Base-by-base conservation (phyloP, 2,797 vertebrate species). In the Sitta carolinensis region DNA sequence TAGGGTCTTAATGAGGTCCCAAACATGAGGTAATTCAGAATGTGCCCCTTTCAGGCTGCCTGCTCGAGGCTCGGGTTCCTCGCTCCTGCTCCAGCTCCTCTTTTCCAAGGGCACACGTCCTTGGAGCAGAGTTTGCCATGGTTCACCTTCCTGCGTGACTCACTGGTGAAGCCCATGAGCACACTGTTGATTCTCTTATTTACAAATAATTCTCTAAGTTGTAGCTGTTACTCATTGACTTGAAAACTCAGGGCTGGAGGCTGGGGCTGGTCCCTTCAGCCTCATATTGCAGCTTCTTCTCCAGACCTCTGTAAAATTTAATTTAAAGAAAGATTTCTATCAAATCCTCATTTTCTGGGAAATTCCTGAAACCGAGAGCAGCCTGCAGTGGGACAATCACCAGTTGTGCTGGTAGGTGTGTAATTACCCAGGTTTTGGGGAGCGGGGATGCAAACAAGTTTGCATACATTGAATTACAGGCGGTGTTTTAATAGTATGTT, bases 401-500 rank as follows among this genome's bases (percentile, higher is more conserved):
- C 55, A 55, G 69, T 69, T 48, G 42, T 75, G 86, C 84, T 84
- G 48, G 80, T 82, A 80, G 91, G 82, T 91, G 79, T 91, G 50
- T 93, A 59, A 89, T 95, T 86, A 77, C 89, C 10, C 81, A 78
- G 70, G 90, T 94, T 92, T 87, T 88, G 89, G 63, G 94, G 69
- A 85, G 52, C 62, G 18, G 80, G 76, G 63, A 78, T 63, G 79
- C 93, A 93, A 91, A 77, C 88, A 77, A 61, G 75, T 94, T 96
- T 97, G 90, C 94, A 92, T 90, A 87, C 78, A 69, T 74, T 58
- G 93, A 92, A 89, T 96, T 96, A 94, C 76, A 80, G 75, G 86
- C 84, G 14, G 89, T 84, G 81, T 87, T 94, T 97, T 94, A 93
- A 91, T 96, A 62, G 57, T 96, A 89, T 85, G 87, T 79, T 70